Evolutionary conservation across 1,140 invertebrate genomes (phyloP), one percentile per base, ranked within the genome.

Genomic region (Sogatella furcifera): DNA sequence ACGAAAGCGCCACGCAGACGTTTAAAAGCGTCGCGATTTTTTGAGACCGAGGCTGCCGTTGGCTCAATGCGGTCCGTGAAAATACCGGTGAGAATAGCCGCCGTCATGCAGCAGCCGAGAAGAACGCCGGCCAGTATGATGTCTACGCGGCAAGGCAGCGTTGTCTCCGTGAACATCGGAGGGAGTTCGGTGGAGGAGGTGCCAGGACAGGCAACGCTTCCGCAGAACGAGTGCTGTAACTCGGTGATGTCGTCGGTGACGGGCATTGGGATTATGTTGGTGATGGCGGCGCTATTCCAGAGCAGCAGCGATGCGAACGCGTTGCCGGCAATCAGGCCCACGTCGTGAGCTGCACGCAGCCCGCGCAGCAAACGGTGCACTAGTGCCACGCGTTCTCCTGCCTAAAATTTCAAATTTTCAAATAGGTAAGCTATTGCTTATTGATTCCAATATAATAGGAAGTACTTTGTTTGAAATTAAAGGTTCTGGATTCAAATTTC

Each of bases 341-440:
- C 66, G 60, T 83, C 80, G 64, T 82, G 79, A n/a, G 81, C 77
- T 0, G 77, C 76, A 62, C 80, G 72, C 59, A 77, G 74, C 65
- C 76, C 69, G 64, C 74, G 66, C 69, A 72, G 72, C 55, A 69
- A 60, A n/a, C 44, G 34, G 5, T 38, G 34, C 34, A 42, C 22
- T 2, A 21, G 55, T 13, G 24, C 57, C 61, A 15, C 61, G 9
- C 34, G 34, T 38, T 38, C 9, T 38, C 34, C 34, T 9, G 34
- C 34, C 34, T 38, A 10, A 38, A 9, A 28, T 1, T 10, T 8
- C 2, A 2, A 38, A 38, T 38, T 38, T 38, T 38, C 34, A 10
- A 31, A n/a, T n/a, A n/a, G n/a, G n/a, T n/a, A n/a, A n/a, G n/a
- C n/a, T n/a, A n/a, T n/a, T 28, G 24, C 24, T 6, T 28, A 28